Conservation (phyloP, 2,888 invertebrate genomes). For the Ophion slaviceki region DNA sequence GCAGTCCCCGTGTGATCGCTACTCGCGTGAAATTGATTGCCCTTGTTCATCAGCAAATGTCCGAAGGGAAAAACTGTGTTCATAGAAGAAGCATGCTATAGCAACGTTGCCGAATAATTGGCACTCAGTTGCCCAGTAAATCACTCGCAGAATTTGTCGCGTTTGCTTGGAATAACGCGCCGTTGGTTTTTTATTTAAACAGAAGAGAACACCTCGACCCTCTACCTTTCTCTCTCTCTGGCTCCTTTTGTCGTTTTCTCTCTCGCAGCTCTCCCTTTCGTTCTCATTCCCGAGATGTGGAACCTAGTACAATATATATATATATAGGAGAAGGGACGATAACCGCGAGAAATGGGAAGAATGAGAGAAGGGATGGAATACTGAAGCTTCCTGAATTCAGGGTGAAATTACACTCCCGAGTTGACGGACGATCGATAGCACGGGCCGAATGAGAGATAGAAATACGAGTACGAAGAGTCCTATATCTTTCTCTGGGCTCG, state of each 20-base stretch:
- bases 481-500: slow-evolving; percentile 61
- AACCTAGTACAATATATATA: neutral
- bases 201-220: slow-evolving; percentile 2
- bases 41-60: neutral
- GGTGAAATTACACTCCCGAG: slow-evolving; percentile 65
- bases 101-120: slow-evolving; percentile 28
- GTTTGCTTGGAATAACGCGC: slow-evolving; percentile 18
- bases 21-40: neutral
- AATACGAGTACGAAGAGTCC: slow-evolving; percentile 25
- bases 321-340: neutral
- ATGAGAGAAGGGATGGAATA: slow-evolving; percentile 26
- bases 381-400: slow-evolving; percentile 63
- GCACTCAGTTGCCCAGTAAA: slow-evolving; percentile 8
- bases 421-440: slow-evolving; percentile 56
- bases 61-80: neutral
- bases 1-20: neutral
- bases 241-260: neutral
- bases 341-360: slow-evolving; percentile 15
- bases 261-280: slow-evolving; percentile 2
- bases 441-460: slow-evolving; percentile 46
- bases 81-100: neutral
- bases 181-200: slow-evolving; percentile 2
- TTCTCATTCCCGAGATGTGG: neutral
- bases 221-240: neutral
- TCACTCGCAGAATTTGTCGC: neutral